phyloP scores from a whole-genome alignment of 2,113 vertebrate genomes.

The Brienomyrus brachyistius region DNA sequence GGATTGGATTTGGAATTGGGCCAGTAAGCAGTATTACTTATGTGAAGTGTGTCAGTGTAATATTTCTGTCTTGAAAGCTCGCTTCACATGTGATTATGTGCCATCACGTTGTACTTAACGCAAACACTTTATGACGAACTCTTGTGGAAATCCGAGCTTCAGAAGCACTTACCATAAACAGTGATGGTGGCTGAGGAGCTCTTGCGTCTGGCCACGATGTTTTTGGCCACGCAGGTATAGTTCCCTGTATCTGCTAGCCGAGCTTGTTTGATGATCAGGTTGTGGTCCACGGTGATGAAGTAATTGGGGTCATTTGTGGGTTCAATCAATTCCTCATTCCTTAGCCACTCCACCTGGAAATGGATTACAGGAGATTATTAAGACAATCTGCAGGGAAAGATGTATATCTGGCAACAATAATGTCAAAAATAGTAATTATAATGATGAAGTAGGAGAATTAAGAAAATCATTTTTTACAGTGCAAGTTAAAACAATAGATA shows the following conservation, averaged over 20 bases:
- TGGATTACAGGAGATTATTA: background rate
- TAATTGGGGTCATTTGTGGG: conserved; percentile 80
- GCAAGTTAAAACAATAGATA: background rate
- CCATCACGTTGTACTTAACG: background rate
- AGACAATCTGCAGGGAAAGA: background rate
- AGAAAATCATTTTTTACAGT: background rate
- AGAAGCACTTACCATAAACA: conserved; percentile 76
- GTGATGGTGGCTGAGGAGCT: conserved; percentile 80
- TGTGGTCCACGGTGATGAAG: conserved; percentile 84
- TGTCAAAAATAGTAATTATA: background rate
- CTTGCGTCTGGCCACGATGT: conserved; percentile 90
- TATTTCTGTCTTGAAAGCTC: background rate
- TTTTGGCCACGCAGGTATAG: conserved; percentile 98
- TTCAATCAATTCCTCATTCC: conserved; percentile 86
- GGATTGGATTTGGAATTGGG: background rate
- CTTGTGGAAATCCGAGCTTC: conserved; percentile 9
- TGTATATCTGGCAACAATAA: background rate
- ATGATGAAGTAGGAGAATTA: background rate
- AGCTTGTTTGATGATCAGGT: conserved; percentile 87
- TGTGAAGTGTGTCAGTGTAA: background rate
- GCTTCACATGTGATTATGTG: background rate
- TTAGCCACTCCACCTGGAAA: conserved; percentile 91
- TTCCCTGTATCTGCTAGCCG: conserved; percentile 91
- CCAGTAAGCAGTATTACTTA: background rate
- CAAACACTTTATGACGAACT: background rate